Conservation (phyloP, 2,113 vertebrate species). For the Albula goreensis region DNA sequence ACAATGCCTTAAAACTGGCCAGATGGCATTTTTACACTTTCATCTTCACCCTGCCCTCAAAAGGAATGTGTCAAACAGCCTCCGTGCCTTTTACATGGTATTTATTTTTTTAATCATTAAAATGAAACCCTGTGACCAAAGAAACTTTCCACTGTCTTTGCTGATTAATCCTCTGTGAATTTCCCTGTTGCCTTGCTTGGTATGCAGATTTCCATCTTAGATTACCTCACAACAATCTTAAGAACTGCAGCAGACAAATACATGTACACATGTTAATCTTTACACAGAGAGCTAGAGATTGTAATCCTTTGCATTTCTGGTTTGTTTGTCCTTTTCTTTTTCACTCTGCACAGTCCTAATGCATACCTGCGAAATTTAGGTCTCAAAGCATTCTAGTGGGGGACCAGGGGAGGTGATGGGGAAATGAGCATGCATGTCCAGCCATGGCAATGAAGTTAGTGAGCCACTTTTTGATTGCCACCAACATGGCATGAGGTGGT, state of each 20-base stretch:
- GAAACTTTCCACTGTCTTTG: no score
- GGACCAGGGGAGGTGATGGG: no score
- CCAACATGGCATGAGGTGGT: no score
- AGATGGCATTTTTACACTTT: constrained; percentile 42
- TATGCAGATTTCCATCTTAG: neutral
- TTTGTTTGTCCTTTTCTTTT: no score
- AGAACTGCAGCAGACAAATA: neutral
- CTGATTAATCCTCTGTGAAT: neutral
- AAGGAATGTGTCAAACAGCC: constrained; percentile 31
- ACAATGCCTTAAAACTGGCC: constrained; percentile 44
- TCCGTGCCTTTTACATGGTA: constrained; percentile 22
- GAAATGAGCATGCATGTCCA: no score
- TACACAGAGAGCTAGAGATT: neutral
- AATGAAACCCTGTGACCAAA: no score
- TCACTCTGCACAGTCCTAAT: no score
- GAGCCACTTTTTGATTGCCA: no score
- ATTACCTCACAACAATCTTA: neutral
- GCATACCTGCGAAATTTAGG: no score
- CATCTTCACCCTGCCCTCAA: constrained; percentile 31
- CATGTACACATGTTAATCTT: neutral
- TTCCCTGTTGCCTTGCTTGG: neutral
- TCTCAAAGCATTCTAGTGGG: no score
- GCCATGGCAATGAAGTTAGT: no score
- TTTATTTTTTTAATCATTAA: no score
- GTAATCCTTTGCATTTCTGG: neutral